Evolutionary conservation across 2,113 vertebrate genomes (phyloP).

Genomic region (Hippocampus guttulatus): DNA sequence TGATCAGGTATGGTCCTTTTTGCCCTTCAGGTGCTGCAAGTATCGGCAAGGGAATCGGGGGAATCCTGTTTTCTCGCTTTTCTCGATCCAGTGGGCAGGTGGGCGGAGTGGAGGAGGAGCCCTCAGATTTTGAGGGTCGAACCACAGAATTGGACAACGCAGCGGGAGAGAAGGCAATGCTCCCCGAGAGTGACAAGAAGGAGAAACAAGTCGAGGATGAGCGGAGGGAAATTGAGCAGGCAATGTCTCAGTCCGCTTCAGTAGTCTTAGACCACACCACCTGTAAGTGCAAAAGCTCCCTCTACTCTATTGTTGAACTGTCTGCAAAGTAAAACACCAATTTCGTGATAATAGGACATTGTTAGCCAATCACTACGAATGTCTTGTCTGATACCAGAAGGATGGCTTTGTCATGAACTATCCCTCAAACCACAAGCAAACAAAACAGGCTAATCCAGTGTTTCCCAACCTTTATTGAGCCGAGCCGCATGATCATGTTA

Average conservation of each 20-base stretch:
- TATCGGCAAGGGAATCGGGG: conserved; percentile 92
- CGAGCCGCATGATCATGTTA: too few relatives aligned
- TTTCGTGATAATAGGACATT: too few relatives aligned
- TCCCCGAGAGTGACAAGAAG: conserved; percentile 44
- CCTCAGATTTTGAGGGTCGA: conserved; percentile 53
- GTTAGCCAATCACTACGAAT: too few relatives aligned
- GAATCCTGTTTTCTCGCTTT: conserved; percentile 92
- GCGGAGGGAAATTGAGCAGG: conserved; percentile 43
- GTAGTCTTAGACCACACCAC: conserved; percentile 78
- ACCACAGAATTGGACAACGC: conserved; percentile 63
- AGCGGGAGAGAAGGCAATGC: conserved; percentile 22
- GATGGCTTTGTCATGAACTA: too few relatives aligned
- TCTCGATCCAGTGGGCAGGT: conserved; percentile 79
- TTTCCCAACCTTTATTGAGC: too few relatives aligned
- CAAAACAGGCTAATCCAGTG: too few relatives aligned
- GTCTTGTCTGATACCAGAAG: too few relatives aligned
- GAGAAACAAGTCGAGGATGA: conserved; percentile 74
- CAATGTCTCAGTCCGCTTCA: conserved; percentile 76
- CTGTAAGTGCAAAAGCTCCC: conserved; percentile 65
- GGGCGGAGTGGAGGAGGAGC: conserved; percentile 69
- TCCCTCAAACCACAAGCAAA: too few relatives aligned
- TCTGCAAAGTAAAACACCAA: too few relatives aligned
- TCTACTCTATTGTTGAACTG: too few relatives aligned
- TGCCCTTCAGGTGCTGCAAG: conserved; percentile 82
- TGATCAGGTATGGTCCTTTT: not conserved